These are phyloP conservation scores for Ceyx margarethae DNA, from an alignment of 2,113 vertebrate genomes.

Conservation along the genomic window DNA sequence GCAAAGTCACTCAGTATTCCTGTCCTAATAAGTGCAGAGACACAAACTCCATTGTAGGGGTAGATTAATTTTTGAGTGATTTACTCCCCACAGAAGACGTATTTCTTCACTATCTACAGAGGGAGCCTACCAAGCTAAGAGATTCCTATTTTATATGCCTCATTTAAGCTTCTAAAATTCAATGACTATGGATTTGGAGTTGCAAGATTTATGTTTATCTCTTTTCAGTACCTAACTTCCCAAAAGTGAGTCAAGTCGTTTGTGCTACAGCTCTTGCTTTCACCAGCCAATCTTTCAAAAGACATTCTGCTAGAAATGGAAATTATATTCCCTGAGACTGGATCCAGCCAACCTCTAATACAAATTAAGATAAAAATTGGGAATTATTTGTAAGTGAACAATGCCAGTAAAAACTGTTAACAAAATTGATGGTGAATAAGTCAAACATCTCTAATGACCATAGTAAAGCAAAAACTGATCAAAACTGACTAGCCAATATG, in stretches of 20 bases:
- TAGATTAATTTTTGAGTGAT: neutral
- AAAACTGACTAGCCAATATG: neutral
- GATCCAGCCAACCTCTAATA: neutral
- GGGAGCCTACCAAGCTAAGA: neutral
- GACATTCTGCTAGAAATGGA: neutral
- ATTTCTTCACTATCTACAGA: neutral
- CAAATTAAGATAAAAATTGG: neutral
- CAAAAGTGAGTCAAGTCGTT: neutral
- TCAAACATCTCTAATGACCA: neutral
- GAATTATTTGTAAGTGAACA: neutral
- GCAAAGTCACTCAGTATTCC: neutral
- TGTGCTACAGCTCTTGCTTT: neutral
- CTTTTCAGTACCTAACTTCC: neutral
- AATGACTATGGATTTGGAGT: neutral
- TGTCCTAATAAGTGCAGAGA: neutral
- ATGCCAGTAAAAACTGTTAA: neutral
- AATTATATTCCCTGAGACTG: neutral
- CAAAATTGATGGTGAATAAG: neutral
- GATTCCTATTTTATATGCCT: neutral
- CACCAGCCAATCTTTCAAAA: neutral
- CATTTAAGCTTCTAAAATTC: neutral
- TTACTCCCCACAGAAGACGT: neutral
- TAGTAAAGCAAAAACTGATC: neutral
- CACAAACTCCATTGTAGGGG: neutral
- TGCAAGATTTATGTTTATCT: constrained; percentile 18